A percentile compares a stretch with the other conserved stretches of the same genome.
Evolutionary conservation across 2,888 invertebrate species (phyloP).

Genomic region (Apodemia hepburni): DNA sequence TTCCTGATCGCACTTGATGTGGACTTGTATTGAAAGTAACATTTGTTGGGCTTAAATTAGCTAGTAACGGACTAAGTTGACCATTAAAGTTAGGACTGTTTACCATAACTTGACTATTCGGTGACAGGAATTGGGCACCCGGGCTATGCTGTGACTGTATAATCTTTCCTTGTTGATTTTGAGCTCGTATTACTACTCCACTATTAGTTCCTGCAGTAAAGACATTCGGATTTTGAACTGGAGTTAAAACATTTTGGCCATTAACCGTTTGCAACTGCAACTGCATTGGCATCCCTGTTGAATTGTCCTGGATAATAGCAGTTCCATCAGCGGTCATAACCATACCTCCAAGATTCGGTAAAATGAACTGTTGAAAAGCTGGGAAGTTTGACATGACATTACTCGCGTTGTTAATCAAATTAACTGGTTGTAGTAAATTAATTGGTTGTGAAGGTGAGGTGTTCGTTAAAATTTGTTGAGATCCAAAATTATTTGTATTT

Average conservation of each 20-base stretch:
- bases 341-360: slow-evolving; percentile 90
- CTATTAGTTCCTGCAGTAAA: slow-evolving; percentile 84
- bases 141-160: slow-evolving; percentile 84
- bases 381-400: slow-evolving; percentile 88
- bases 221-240: slow-evolving; percentile 83
- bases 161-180: slow-evolving; percentile 86
- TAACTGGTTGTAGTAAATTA: slow-evolving; percentile 90
- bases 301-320: slow-evolving; percentile 86
- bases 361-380: slow-evolving; percentile 90
- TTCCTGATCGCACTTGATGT: slow-evolving; percentile 64
- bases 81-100: slow-evolving; percentile 87
- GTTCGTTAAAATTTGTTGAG: slow-evolving; percentile 85
- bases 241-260: slow-evolving; percentile 87
- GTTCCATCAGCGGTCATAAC: slow-evolving; percentile 91
- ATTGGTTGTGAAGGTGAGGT: slow-evolving; percentile 82
- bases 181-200: slow-evolving; percentile 90
- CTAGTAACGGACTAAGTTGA: slow-evolving; percentile 88
- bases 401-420: slow-evolving; percentile 85
- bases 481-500: slow-evolving; percentile 79
- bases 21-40: slow-evolving; percentile 82
- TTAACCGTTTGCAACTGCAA: slow-evolving; percentile 90
- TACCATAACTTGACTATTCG: slow-evolving; percentile 88
- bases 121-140: slow-evolving; percentile 86
- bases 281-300: slow-evolving; percentile 85
- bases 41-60: slow-evolving; percentile 86